Base-by-base conservation (phyloP, 2,888 invertebrate genomes). In the Trichopoda pennipes region DNA sequence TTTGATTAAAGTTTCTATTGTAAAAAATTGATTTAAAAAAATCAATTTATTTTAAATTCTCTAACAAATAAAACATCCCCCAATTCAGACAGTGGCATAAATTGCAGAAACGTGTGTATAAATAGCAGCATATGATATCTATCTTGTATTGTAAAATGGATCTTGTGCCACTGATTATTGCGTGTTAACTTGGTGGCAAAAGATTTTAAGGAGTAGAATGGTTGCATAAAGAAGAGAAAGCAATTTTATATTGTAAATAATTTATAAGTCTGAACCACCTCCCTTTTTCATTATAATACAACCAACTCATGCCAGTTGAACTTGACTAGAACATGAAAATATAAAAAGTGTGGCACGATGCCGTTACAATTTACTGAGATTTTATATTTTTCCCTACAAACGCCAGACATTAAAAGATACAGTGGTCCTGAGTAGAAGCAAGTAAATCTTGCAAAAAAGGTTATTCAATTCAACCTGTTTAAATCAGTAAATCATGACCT, bases 171-270 rank as follows among this genome's bases (percentile, higher is more conserved):
- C 19, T 70, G 58, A 76, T 76, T 79, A 79, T 82, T 82, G 82
- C 75, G 82, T 82, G 82, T 76, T 82, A 82, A 82, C 82, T 79
- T 82, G 58, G 72, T 61, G 82, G 79, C 75, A 79, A 61, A 55
- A 68, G 79, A 49, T 61, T 68, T 55, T 32, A 68, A 61, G 1
- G 23, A 17, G 68, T 53, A 3, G 23, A 17, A 73, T 53, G 66
- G 53, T 55, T 66, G 16, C 58, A 23, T 55, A 79, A 58, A 38
- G 17, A 66, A 28, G 47, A 44, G 55, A 81, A 70, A 64, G 66
- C 68, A 63, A 74, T 78, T 82, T 68, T 63, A 55, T 56, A 61
- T 76, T 63, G 60, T 79, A 79, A 82, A 82, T 82, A 68, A 79
- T 82, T 79, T 82, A 79, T 76, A 72, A 75, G 73, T 14, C 53